Base-by-base conservation (phyloP, 2,888 invertebrate species). In the Drosophila quasianomalipes region DNA sequence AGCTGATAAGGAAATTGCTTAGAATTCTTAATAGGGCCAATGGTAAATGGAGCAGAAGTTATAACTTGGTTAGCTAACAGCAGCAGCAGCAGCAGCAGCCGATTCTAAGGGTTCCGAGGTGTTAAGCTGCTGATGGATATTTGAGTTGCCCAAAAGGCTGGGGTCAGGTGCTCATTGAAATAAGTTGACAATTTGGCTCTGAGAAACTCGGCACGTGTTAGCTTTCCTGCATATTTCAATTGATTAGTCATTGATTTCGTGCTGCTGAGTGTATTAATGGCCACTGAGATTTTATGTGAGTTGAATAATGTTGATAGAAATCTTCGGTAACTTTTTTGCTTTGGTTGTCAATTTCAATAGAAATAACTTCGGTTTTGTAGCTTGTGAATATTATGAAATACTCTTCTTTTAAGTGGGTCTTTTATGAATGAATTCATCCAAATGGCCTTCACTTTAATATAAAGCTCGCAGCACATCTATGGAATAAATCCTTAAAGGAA, bases 1-100 rank as follows among this genome's bases (percentile, higher is more conserved):
- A 85, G 91, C 85, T 88, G 88, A 89, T 89, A 91, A 91, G 91
- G 81, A 89, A 90, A 89, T 91, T 90, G 88, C 81, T 76, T 71
- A 76, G 82, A 83, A 80, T 84, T 76, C 79, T 67, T 85, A 87
- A 87, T 89, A 81, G 61, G 58, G 54, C 70, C 31, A 69, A 65
- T 66, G 66, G 74, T 69, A 90, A 85, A 85, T 88, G 86, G 89
- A 75, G 81, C 82, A 89, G 85, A 85, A 85, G 55, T 70, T 85
- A 77, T 84, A 71, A 74, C 68, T 55, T 31, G 63, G 41, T 39
- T 31, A 37, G 49, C 63, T n/a, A n/a, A 41, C 9, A 26, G 33
- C n/a, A 33, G 19, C 22, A 22, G 22, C 22, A 22, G 22, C 22
- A 22, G 22, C 47, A 16, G 44, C 44, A 44, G 58, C 14, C 19